phyloP scores from a whole-genome alignment of 2,113 vertebrate genomes.

The Lampris incognitus region DNA sequence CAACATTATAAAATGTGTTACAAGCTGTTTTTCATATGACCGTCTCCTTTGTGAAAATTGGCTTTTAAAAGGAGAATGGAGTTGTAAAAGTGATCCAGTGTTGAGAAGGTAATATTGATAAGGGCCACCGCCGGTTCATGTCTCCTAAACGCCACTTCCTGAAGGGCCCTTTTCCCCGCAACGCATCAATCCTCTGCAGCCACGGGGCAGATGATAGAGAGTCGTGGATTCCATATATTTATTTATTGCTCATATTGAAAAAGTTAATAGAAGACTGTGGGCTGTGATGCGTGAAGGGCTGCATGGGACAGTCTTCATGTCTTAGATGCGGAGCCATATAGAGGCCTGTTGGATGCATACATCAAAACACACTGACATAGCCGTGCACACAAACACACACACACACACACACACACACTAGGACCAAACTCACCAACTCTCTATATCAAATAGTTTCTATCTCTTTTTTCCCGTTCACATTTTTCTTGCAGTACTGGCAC shows the following conservation, averaged over 20 bases:
- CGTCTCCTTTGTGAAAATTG: constrained; percentile 55
- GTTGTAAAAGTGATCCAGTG: constrained; percentile 67
- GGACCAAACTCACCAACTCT: not conserved
- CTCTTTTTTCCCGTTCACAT: constrained; percentile 42
- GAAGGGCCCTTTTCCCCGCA: constrained; percentile 45
- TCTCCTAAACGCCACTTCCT: constrained; percentile 48
- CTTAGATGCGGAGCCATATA: constrained; percentile 57
- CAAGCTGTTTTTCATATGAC: constrained; percentile 76
- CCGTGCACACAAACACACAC: constrained; percentile 33
- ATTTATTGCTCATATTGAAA: constrained; percentile 69
- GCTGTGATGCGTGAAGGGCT: constrained; percentile 70
- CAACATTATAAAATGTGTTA: constrained; percentile 72
- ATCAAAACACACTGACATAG: constrained; percentile 51
- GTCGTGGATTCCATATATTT: constrained; percentile 73
- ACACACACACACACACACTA: constrained; percentile 20
- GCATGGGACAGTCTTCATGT: constrained; percentile 58
- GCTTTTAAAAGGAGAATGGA: constrained; percentile 63
- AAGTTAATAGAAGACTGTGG: constrained; percentile 67
- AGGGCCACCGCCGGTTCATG: constrained; percentile 41
- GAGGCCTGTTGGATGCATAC: constrained; percentile 48
- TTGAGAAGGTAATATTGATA: constrained; percentile 62
- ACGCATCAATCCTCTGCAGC: constrained; percentile 56
- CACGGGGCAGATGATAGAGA: constrained; percentile 68
- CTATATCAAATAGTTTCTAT: constrained; percentile 63
- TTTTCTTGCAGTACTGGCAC: constrained; percentile 56